Evolutionary conservation across 2,888 invertebrate species (phyloP), one percentile per base, ranked within the genome.

Genomic region (Sepiola atlantica): DNA sequence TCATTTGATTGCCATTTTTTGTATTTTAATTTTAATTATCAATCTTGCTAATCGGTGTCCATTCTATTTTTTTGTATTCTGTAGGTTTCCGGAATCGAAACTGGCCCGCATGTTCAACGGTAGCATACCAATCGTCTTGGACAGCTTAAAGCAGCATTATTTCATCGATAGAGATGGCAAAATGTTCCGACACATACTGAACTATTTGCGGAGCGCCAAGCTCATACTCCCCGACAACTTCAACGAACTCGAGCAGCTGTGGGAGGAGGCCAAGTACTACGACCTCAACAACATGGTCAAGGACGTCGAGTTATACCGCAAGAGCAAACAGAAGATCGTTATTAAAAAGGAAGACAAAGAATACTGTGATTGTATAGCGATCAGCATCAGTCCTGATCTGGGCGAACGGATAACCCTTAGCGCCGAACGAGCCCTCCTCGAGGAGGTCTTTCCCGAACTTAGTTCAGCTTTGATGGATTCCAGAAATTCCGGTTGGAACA

Each of bases 141-240:
- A 99, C 97, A 99, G 99, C 12, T 97, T 99, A 96, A 99, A 99
- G 97, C 99, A 99, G 97, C 99, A 99, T 97, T 99, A 99, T 97
- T 99, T 99, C 98, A 99, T 99, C 96, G 99, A 99, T 98, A 98
- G 99, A 94, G 99, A 99, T 97, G 99, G 99, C 8, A 98, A 98
- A 95, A 99, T 99, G 98, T 99, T 99, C 98, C 98, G 99, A 45
- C 99, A 99, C 97, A 99, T 99, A 96, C 98, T 99, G 95, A 99
- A 99, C 98, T 99, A 99, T 97, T 98, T 99, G 98, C 98, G 99
- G 96, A 99, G 99, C 97, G 98, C 98, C 95, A 98, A 98, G 96
- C 98, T 99, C 94, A 98, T 99, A 95, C 98, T 99, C 96, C 99
- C 99, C 0, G 98, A 98, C 54, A 98, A 98, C 97, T 99, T 99